phyloP scores from a whole-genome alignment of 2,888 invertebrate genomes.

The Ophion costatus region DNA sequence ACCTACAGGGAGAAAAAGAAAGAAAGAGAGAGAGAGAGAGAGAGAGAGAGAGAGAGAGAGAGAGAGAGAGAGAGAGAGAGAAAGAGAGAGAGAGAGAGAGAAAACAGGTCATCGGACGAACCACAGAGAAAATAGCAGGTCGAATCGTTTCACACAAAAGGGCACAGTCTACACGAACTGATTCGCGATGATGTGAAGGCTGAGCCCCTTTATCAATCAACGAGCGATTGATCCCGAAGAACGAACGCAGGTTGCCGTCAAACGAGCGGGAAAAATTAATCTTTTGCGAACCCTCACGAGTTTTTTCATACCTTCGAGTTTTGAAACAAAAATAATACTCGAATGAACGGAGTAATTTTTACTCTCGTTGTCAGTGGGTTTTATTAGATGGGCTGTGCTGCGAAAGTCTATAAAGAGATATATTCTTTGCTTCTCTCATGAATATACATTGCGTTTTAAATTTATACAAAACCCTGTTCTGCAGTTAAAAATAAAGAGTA shows the following conservation, averaged over 20 bases:
- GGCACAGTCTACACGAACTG: not conserved
- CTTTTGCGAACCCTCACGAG: constrained; percentile 35
- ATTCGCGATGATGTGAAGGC: not conserved
- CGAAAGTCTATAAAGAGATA: too few species aligned
- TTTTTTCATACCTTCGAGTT: constrained; percentile 15
- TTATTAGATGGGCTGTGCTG: too few species aligned
- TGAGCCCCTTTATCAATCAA: not conserved
- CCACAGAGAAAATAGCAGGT: not conserved
- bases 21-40: not conserved
- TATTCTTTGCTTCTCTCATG: too few species aligned
- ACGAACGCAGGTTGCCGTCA: constrained; percentile 29
- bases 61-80: not conserved
- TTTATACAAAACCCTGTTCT: too few species aligned
- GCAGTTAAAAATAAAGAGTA: too few species aligned
- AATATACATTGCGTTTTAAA: too few species aligned
- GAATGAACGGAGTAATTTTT: constrained; percentile 37
- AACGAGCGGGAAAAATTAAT: constrained; percentile 53
- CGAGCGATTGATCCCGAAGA: constrained; percentile 3
- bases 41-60: not conserved
- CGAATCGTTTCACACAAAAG: not conserved
- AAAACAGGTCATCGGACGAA: constrained; percentile 2
- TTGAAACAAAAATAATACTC: constrained; percentile 23
- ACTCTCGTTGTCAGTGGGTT: not conserved
- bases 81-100: not conserved
- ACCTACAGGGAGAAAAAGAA: not conserved